Conservation (phyloP, 2,797 vertebrate species). For the Bryconaethiops microstoma region DNA sequence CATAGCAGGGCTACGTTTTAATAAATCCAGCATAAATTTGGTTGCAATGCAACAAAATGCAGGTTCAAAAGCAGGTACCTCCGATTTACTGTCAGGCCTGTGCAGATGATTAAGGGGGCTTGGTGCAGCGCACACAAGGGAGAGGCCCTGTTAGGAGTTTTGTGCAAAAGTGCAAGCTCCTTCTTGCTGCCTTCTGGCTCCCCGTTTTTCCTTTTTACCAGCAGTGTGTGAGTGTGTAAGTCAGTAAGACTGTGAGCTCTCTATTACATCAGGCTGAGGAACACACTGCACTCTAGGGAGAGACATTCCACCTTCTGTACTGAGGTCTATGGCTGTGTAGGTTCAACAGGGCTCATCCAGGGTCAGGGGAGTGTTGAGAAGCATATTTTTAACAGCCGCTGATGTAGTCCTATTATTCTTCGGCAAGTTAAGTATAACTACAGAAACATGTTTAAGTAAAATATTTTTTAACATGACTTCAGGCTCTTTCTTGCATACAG, state of each 20-base stretch:
- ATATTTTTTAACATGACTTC: not conserved
- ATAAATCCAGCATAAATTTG: slow-evolving; percentile 61
- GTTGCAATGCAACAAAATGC: slow-evolving; percentile 58
- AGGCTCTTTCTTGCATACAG: slow-evolving; percentile 17
- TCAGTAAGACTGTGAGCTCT: slow-evolving; percentile 17
- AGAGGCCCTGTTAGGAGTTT: slow-evolving; percentile 21
- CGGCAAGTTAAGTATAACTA: slow-evolving; percentile 15
- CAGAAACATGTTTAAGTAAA: not conserved
- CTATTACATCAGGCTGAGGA: slow-evolving; percentile 36
- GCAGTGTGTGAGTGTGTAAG: slow-evolving; percentile 3
- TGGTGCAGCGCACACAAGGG: slow-evolving; percentile 24
- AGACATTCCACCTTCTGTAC: not conserved
- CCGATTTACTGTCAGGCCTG: slow-evolving; percentile 56
- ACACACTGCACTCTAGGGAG: slow-evolving; percentile 17
- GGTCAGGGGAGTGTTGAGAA: not conserved
- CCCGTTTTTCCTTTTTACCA: slow-evolving; percentile 16
- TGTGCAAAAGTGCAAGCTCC: slow-evolving; percentile 16
- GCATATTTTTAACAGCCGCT: slow-evolving; percentile 1
- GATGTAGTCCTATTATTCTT: not conserved
- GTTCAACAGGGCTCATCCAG: not conserved
- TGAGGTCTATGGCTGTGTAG: not conserved
- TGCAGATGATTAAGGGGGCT: slow-evolving; percentile 45
- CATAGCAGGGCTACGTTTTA: slow-evolving; percentile 44
- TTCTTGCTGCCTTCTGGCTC: slow-evolving; percentile 15
- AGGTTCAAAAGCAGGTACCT: slow-evolving; percentile 52